Evolutionary conservation across 1,140 invertebrate genomes (phyloP).

Genomic region (Drosophila obscura): DNA sequence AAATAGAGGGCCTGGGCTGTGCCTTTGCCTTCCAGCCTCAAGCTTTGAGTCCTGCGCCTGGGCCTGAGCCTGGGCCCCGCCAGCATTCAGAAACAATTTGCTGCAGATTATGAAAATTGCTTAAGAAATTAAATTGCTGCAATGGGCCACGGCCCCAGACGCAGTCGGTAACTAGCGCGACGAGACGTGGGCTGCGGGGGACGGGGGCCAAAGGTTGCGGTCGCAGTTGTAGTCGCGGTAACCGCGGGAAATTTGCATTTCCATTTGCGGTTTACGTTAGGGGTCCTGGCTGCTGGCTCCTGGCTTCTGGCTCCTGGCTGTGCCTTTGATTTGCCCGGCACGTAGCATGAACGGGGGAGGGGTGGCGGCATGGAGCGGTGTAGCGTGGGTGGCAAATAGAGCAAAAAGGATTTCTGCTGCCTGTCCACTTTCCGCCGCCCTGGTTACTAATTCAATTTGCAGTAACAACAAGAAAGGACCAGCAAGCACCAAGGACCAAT

Average conservation of each 20-base stretch:
- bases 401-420: constrained; percentile 71
- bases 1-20: not conserved
- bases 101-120: constrained; percentile 83
- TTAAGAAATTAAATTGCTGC: constrained; percentile 83
- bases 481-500: constrained; percentile 11
- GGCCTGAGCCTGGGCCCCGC: constrained; percentile 25
- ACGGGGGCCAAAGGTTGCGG: constrained; percentile 56
- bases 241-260: constrained; percentile 76
- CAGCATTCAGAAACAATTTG: constrained; percentile 83
- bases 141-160: constrained; percentile 46
- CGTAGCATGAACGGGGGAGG: constrained; percentile 25
- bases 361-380: constrained; percentile 31
- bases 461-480: constrained; percentile 62
- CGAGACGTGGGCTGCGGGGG: not conserved
- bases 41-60: constrained; percentile 13
- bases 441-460: constrained; percentile 80
- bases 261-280: constrained; percentile 64
- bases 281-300: constrained; percentile 15
- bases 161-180: not conserved
- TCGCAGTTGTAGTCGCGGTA: constrained; percentile 59
- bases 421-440: constrained; percentile 55
- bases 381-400: constrained; percentile 7
- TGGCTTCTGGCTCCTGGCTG: constrained; percentile 25
- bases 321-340: constrained; percentile 72
- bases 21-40: not conserved